Evolutionary conservation across 2,113 vertebrate genomes (phyloP).

Genomic region (Solenodon paradoxus): DNA sequence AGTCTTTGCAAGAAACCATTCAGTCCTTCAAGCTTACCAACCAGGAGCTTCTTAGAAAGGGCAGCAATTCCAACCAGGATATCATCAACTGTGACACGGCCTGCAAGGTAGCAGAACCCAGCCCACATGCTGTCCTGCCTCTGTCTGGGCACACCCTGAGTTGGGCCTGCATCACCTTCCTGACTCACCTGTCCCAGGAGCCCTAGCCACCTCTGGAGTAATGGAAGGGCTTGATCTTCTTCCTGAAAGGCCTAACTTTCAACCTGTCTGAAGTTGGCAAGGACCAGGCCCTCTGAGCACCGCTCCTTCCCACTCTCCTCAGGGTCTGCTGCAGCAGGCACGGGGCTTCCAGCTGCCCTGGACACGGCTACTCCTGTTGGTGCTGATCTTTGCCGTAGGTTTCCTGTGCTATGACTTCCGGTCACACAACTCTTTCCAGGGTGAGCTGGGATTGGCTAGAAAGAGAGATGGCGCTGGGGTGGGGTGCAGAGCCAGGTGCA

Average conservation of each 20-base stretch:
- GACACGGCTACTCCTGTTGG: constrained; percentile 85
- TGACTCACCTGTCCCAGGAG: not conserved
- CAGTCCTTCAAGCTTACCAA: constrained; percentile 93
- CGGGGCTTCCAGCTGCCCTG: constrained; percentile 87
- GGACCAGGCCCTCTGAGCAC: not conserved
- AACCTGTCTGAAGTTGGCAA: not conserved
- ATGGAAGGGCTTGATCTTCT: not conserved
- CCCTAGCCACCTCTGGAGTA: not conserved
- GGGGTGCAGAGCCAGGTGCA: not conserved
- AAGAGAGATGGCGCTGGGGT: not conserved
- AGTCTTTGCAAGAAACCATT: constrained; percentile 90
- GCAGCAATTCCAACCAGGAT: constrained; percentile 69
- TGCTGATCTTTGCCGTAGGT: constrained; percentile 83
- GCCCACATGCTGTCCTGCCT: rapidly evolving
- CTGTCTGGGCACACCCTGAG: not conserved
- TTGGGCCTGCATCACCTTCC: not conserved
- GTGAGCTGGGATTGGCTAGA: constrained; percentile 70
- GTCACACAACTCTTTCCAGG: constrained; percentile 88
- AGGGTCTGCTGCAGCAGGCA: constrained; percentile 89
- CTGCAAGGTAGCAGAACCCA: constrained; percentile 86
- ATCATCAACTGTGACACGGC: constrained; percentile 83
- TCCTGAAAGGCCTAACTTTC: not conserved
- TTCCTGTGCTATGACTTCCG: constrained; percentile 89
- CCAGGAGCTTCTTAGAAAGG: constrained; percentile 87
- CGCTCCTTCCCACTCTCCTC: rapidly evolving